Percentiles rank a stretch among this genome's conserved stretches.
Evolutionary conservation across 2,888 invertebrate genomes (phyloP).

Genomic region (Heliconius erato): DNA sequence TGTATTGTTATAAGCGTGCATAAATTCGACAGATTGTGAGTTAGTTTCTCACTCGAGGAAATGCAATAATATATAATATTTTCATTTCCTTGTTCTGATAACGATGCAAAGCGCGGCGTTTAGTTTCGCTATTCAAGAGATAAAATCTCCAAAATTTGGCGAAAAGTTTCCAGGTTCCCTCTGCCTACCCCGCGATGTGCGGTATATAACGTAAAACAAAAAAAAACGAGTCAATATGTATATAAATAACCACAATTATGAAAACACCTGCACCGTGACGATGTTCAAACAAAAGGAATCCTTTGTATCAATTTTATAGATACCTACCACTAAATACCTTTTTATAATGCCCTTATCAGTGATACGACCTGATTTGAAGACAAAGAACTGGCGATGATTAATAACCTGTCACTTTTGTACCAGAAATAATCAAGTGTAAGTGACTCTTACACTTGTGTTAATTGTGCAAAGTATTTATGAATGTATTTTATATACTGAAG

Average conservation of each 20-base stretch:
- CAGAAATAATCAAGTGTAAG: background rate
- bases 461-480: background rate
- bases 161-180: no score
- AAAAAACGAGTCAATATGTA: no score
- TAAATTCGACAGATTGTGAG: no score
- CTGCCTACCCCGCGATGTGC: no score
- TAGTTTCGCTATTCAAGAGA: no score
- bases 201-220: no score
- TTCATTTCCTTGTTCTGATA: no score
- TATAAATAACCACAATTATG: background rate
- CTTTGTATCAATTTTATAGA: conserved; percentile 12
- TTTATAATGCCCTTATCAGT: conserved; percentile 21
- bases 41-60: no score
- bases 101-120: no score
- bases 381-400: conserved; percentile 29
- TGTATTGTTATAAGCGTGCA: no score
- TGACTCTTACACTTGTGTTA: conserved; percentile 1
- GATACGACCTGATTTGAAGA: conserved; percentile 30
- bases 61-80: no score
- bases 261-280: background rate
- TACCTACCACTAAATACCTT: background rate
- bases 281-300: background rate
- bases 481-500: background rate
- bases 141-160: no score
- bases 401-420: conserved; percentile 31